Evolutionary conservation across 2,888 invertebrate genomes (phyloP).

Genomic region (Abrostola tripartita): DNA sequence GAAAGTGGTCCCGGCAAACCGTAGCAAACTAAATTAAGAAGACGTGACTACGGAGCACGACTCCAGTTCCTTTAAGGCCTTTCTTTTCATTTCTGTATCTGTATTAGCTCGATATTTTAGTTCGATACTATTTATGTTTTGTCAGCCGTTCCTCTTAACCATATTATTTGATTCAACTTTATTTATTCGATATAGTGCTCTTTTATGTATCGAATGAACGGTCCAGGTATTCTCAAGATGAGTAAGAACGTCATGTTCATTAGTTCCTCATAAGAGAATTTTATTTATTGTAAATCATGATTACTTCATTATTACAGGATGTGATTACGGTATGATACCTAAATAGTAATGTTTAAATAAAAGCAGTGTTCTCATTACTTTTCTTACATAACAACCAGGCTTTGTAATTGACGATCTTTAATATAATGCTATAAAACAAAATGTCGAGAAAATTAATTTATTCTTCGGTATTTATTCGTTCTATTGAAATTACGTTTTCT

Average conservation of each 20-base stretch:
- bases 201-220: conserved; percentile 25
- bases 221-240: conserved; percentile 14
- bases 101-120: conserved; percentile 37
- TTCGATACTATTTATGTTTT: conserved; percentile 21
- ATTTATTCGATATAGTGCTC: conserved; percentile 26
- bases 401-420: conserved; percentile 2
- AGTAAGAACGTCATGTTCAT: conserved; percentile 12
- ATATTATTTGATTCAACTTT: conserved; percentile 28
- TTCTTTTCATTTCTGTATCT: conserved; percentile 61
- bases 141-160: conserved; percentile 16
- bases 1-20: conserved; percentile 68
- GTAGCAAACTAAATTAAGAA: conserved; percentile 71
- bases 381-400: not conserved
- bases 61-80: conserved; percentile 56
- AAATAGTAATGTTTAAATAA: not conserved
- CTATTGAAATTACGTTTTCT: conserved; percentile 44
- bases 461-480: not conserved
- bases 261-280: not conserved
- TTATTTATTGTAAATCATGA: conserved; percentile 6
- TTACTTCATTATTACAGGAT: not conserved
- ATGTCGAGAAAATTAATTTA: conserved; percentile 20
- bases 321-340: not conserved
- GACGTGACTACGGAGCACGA: conserved; percentile 75
- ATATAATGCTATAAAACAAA: conserved; percentile 8
- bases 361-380: conserved; percentile 14